Percentiles rank a stretch among this genome's conserved stretches.
These are phyloP conservation scores for Mantis religiosa DNA, from an alignment of 2,888 invertebrate species.

Conservation along the genomic window DNA sequence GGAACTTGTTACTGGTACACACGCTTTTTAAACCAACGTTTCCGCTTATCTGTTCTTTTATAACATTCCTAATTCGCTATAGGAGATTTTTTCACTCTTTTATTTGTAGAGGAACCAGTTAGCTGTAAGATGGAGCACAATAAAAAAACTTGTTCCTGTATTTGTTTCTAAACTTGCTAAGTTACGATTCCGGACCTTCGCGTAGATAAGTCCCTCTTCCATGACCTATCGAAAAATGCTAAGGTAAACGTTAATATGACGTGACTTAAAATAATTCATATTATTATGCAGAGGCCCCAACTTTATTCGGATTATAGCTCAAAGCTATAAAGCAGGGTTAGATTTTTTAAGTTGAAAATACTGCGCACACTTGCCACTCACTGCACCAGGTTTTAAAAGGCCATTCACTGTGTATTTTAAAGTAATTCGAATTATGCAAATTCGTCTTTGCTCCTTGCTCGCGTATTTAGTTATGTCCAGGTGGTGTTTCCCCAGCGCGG, in stretches of 20 bases:
- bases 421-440: constrained; percentile 3
- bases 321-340: neutral
- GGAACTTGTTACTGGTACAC: too few species aligned
- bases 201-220: neutral
- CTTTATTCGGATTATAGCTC: neutral
- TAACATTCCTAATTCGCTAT: too few species aligned
- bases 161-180: neutral
- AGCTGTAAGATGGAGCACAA: too few species aligned
- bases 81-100: too few species aligned
- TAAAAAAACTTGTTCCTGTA: neutral
- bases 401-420: neutral
- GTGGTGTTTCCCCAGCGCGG: neutral
- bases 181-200: neutral
- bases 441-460: neutral
- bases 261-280: neutral
- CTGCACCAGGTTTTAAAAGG: neutral
- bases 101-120: too few species aligned
- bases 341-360: neutral
- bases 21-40: too few species aligned
- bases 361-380: neutral
- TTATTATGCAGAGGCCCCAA: neutral
- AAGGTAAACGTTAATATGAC: neutral
- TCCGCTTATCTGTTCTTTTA: too few species aligned
- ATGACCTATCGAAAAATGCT: neutral
- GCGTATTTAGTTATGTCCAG: neutral